phyloP scores from a whole-genome alignment of 2,113 vertebrate species.

The Kryptolebias marmoratus region DNA sequence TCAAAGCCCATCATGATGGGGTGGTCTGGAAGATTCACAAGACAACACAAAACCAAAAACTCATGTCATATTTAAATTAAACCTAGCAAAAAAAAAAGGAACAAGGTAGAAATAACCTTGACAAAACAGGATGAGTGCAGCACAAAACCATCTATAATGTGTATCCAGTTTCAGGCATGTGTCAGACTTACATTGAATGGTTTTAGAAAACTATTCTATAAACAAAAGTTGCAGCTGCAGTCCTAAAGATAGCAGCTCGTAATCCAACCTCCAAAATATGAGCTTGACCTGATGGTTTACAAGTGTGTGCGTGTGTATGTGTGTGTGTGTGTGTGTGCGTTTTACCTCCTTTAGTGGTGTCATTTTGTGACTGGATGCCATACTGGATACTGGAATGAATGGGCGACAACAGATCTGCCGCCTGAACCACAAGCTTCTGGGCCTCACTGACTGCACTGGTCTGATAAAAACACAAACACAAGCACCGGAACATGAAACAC shows the following conservation, averaged over 20 bases:
- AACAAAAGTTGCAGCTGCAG: no score
- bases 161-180: not conserved
- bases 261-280: not conserved
- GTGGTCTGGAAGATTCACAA: constrained; percentile 84
- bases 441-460: constrained; percentile 94
- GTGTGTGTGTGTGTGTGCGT: not conserved
- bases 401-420: constrained; percentile 90
- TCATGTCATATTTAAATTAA: not conserved
- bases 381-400: constrained; percentile 94
- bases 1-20: constrained; percentile 99
- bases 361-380: constrained; percentile 97
- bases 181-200: no score
- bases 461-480: constrained; percentile 74
- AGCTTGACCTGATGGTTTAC: not conserved
- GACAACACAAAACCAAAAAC: not conserved
- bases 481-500: not conserved
- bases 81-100: not conserved
- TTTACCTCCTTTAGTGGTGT: constrained; percentile 97
- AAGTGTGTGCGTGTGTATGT: not conserved
- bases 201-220: no score
- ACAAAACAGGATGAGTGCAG: not conserved
- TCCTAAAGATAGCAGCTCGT: not conserved
- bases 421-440: constrained; percentile 95
- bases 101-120: not conserved
- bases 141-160: not conserved